Evolutionary conservation across 2,113 vertebrate species (phyloP).

Genomic region (Gopherus evgoodei): DNA sequence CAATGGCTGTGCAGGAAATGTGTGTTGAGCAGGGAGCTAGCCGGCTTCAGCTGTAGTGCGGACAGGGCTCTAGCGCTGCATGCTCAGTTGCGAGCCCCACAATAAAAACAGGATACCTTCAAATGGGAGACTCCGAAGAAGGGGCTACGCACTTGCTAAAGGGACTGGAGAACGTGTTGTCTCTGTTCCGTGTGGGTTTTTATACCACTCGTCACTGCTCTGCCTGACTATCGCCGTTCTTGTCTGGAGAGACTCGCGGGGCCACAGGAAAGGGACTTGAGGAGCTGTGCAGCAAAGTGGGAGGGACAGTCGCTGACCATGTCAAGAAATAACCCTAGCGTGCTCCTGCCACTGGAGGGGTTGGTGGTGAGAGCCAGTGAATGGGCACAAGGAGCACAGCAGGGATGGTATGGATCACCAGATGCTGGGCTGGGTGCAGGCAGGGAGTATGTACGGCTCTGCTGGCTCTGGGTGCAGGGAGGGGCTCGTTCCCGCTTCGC

Average conservation of each 20-base stretch:
- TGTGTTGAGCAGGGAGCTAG: not conserved
- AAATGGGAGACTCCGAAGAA: fast-evolving
- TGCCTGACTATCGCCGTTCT: slow-evolving; percentile 25
- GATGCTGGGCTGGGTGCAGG: too few species aligned
- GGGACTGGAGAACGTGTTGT: not conserved
- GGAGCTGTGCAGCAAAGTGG: slow-evolving; percentile 1
- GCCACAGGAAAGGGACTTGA: slow-evolving; percentile 1
- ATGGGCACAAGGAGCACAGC: fast-evolving
- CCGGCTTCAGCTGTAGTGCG: fast-evolving
- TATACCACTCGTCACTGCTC: not conserved
- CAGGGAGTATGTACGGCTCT: not conserved
- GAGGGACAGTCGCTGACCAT: not conserved
- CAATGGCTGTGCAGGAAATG: fast-evolving
- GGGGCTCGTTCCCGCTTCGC: not conserved
- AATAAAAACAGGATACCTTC: not conserved
- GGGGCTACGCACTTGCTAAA: not conserved
- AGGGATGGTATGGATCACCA: fast-evolving
- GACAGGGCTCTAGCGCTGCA: not conserved
- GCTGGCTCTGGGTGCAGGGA: too few species aligned
- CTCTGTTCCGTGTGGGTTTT: slow-evolving; percentile 26
- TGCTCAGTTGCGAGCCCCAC: not conserved
- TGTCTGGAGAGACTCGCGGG: slow-evolving; percentile 24
- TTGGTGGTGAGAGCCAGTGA: fast-evolving
- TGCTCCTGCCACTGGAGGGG: fast-evolving
- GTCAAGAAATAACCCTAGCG: not conserved